phyloP scores from a whole-genome alignment of 1,140 invertebrate species.

The Zeugodacus cucurbitae region DNA sequence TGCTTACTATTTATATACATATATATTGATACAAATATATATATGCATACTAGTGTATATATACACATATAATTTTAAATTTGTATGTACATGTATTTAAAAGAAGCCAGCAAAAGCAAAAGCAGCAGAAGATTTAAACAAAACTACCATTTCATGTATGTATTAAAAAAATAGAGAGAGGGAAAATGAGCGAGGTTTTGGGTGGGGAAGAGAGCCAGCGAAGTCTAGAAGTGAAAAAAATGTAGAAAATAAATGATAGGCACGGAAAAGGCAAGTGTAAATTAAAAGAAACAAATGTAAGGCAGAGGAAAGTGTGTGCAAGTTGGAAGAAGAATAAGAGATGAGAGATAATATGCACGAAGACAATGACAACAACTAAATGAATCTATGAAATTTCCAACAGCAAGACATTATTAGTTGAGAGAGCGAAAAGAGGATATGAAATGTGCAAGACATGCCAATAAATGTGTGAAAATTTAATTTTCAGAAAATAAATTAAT shows the following conservation, averaged over 20 bases:
- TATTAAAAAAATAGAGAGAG: not conserved
- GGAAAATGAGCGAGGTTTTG: not conserved
- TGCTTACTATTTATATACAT: not conserved
- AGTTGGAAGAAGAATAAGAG: not conserved
- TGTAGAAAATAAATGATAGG: not conserved
- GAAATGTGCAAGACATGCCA: too few relatives aligned
- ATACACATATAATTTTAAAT: slow-evolving; percentile 16
- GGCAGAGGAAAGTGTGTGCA: not conserved
- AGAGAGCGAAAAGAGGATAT: not conserved
- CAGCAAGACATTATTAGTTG: not conserved
- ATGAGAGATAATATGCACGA: not conserved
- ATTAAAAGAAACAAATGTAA: not conserved
- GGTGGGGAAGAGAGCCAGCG: not conserved
- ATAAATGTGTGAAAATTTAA: too few relatives aligned
- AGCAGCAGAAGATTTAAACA: not conserved
- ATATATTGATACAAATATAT: not conserved
- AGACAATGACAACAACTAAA: not conserved
- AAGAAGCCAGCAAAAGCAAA: not conserved
- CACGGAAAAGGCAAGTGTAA: not conserved
- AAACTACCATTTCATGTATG: slow-evolving; percentile 28
- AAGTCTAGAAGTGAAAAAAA: not conserved
- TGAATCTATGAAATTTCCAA: not conserved
- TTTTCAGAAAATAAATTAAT: too few relatives aligned
- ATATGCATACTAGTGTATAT: not conserved
- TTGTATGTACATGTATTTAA: slow-evolving; percentile 40